Evolutionary conservation across 35 echinoderm and acorn worm species (phyloP).

Genomic region (Patiria miniata): DNA sequence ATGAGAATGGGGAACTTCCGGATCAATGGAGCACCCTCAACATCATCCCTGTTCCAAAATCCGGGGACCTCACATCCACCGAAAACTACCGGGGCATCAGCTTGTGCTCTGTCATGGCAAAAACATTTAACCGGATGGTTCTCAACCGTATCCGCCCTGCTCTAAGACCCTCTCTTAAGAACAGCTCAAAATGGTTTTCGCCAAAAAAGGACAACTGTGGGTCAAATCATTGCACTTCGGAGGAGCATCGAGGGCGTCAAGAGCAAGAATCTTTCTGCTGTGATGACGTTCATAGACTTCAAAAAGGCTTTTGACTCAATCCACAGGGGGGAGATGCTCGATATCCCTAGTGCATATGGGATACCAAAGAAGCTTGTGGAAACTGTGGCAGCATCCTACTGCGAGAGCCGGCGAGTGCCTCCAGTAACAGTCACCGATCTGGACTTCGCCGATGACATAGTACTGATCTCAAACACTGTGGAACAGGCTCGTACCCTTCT

Average conservation of each 20-base stretch:
- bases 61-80: background rate
- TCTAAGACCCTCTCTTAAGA: background rate
- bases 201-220: background rate
- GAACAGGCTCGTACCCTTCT: too few relatives aligned
- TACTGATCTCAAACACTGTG: too few relatives aligned
- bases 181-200: background rate
- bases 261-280: too few relatives aligned
- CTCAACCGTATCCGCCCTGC: constrained; percentile 18
- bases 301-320: constrained; percentile 42
- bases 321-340: constrained; percentile 37
- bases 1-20: constrained; percentile 6
- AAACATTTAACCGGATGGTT: constrained; percentile 14
- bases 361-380: constrained; percentile 10
- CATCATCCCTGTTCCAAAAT: constrained; percentile 7
- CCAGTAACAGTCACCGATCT: too few relatives aligned
- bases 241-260: constrained; percentile 23
- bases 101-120: background rate
- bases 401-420: too few relatives aligned
- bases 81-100: constrained; percentile 14
- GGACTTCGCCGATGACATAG: too few relatives aligned
- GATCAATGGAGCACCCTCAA: constrained; percentile 6
- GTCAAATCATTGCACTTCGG: constrained; percentile 11
- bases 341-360: constrained; percentile 33
- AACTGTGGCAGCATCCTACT: background rate
- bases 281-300: too few relatives aligned